These are phyloP conservation scores for Sinocyclocheilus rhinocerous DNA, from an alignment of 2,113 vertebrate species.

Conservation along the genomic window DNA sequence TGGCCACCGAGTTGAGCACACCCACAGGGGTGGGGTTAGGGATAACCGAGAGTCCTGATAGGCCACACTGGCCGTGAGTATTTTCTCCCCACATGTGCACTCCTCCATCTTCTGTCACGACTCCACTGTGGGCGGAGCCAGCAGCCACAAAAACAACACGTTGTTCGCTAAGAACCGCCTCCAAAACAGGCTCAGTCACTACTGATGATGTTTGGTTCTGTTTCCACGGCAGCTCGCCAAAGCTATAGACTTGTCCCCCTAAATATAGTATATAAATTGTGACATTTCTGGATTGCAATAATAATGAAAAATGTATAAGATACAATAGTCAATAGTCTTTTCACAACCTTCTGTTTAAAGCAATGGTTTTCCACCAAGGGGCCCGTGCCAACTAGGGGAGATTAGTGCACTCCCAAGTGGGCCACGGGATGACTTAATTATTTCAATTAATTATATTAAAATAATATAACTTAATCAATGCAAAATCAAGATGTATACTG, in stretches of 20 bases:
- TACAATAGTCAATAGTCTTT: background rate
- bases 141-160: constrained; percentile 84
- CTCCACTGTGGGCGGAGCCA: constrained; percentile 89
- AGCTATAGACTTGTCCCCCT: constrained; percentile 94
- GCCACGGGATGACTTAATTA: background rate
- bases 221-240: constrained; percentile 88
- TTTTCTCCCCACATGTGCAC: constrained; percentile 98
- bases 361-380: background rate
- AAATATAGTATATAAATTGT: background rate
- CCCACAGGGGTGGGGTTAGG: constrained; percentile 84
- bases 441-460: background rate
- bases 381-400: background rate
- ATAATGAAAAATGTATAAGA: background rate
- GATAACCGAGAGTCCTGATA: constrained; percentile 76
- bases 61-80: constrained; percentile 88
- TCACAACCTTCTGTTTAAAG: background rate
- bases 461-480: background rate
- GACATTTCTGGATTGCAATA: background rate
- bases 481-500: background rate
- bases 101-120: constrained; percentile 84
- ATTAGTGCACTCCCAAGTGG: background rate
- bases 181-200: constrained; percentile 75
- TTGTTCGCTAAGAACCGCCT: constrained; percentile 83
- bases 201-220: constrained; percentile 62
- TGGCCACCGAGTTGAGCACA: constrained; percentile 79